Evolutionary conservation across 92 coral and sea anemone genomes (phyloP).

Genomic region (Blastomussa wellsi): DNA sequence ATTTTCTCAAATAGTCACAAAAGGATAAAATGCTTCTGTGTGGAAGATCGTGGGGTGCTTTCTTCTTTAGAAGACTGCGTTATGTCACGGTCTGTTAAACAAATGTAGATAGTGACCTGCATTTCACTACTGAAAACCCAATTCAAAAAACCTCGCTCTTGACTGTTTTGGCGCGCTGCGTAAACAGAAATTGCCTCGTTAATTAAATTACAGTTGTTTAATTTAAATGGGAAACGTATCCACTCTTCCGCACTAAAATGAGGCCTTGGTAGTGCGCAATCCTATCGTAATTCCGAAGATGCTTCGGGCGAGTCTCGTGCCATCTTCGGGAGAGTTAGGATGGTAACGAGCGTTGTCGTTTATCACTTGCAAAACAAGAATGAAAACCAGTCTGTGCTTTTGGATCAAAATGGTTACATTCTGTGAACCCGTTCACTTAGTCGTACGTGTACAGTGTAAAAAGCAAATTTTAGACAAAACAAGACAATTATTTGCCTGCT

Average conservation of each 20-base stretch:
- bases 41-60: background rate
- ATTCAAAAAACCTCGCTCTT: background rate
- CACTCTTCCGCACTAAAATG: background rate
- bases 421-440: background rate
- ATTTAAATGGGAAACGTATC: background rate
- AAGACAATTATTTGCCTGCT: background rate
- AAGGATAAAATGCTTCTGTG: background rate
- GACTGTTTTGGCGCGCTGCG: slow-evolving; percentile 2
- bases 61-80: background rate
- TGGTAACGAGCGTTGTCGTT: background rate
- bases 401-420: background rate
- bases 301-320: background rate
- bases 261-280: background rate
- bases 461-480: background rate
- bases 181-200: slow-evolving; percentile 14
- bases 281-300: background rate
- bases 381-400: background rate
- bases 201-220: background rate
- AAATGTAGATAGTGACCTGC: background rate
- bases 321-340: background rate
- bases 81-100: background rate
- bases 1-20: background rate
- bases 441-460: slow-evolving; percentile 14
- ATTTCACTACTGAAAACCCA: background rate
- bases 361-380: background rate